These are phyloP conservation scores for Colostygia pectinataria DNA, from an alignment of 2,888 invertebrate genomes.

Conservation along the genomic window DNA sequence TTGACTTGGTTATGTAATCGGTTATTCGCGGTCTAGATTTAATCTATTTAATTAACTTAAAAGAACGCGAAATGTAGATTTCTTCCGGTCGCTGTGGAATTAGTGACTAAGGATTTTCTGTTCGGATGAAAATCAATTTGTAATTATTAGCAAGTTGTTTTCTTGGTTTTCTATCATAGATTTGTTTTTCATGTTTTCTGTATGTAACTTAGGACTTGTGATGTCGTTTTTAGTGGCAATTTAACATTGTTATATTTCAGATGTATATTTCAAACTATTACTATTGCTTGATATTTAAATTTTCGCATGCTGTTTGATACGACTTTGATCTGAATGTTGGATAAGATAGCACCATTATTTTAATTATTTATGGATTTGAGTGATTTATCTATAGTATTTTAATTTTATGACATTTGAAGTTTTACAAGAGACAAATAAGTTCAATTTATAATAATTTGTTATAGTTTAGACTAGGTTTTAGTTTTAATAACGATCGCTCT, in stretches of 20 bases:
- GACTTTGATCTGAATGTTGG: constrained; percentile 3
- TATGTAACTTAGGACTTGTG: constrained; percentile 34
- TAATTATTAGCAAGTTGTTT: constrained; percentile 29
- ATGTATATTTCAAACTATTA: constrained; percentile 50
- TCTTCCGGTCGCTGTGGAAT: no score
- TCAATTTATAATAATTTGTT: constrained; percentile 24
- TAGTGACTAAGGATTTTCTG: constrained; percentile 28
- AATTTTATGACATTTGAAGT: constrained; percentile 27
- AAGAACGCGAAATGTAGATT: no score
- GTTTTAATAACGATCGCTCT: constrained; percentile 18
- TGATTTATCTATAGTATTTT: constrained; percentile 36
- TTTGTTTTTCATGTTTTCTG: constrained; percentile 19
- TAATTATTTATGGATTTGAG: constrained; percentile 24
- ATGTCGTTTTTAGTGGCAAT: constrained; percentile 36
- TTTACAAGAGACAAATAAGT: constrained; percentile 21
- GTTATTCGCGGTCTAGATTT: no score
- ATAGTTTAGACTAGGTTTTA: constrained; percentile 28
- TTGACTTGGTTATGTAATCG: no score
- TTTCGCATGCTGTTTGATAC: not conserved
- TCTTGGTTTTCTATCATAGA: constrained; percentile 33
- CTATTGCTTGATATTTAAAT: constrained; percentile 12
- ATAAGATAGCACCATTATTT: not conserved
- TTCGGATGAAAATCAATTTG: constrained; percentile 29
- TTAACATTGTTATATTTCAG: constrained; percentile 31
- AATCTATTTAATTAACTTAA: no score